Evolutionary conservation across 1,140 invertebrate species (phyloP).

Genomic region (Ostrea edulis): DNA sequence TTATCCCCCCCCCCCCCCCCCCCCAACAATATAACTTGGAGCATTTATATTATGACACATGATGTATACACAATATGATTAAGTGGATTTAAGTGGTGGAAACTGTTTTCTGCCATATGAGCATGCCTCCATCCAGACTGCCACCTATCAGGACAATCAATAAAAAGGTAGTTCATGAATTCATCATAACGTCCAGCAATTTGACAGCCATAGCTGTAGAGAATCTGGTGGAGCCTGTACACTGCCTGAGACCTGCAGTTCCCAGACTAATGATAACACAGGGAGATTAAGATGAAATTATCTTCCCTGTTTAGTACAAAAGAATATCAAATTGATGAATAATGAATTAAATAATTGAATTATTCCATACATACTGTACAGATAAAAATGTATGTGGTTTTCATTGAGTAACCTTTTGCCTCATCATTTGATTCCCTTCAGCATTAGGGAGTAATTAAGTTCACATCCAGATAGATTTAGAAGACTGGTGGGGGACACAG

Average conservation of each 20-base stretch:
- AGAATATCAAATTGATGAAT: constrained; percentile 6
- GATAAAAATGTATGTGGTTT: background rate
- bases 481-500: too few species aligned
- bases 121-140: background rate
- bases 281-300: background rate
- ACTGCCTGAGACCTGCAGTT: background rate
- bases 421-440: too few species aligned
- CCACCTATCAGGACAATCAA: constrained; percentile 3
- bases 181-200: constrained; percentile 22
- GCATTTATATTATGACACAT: background rate
- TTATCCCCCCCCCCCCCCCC: too few species aligned
- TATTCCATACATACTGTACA: background rate
- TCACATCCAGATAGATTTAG: too few species aligned
- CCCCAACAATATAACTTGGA: too few species aligned
- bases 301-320: background rate
- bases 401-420: too few species aligned
- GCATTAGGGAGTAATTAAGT: too few species aligned
- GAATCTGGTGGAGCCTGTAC: constrained; percentile 26
- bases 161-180: constrained; percentile 38
- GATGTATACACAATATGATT: background rate
- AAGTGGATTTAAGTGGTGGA: background rate
- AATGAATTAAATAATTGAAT: background rate
- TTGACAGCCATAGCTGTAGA: constrained; percentile 11
- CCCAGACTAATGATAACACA: background rate
- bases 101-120: background rate